phyloP scores from a whole-genome alignment of 2,797 vertebrate species.

The Pogonophryne albipinna region DNA sequence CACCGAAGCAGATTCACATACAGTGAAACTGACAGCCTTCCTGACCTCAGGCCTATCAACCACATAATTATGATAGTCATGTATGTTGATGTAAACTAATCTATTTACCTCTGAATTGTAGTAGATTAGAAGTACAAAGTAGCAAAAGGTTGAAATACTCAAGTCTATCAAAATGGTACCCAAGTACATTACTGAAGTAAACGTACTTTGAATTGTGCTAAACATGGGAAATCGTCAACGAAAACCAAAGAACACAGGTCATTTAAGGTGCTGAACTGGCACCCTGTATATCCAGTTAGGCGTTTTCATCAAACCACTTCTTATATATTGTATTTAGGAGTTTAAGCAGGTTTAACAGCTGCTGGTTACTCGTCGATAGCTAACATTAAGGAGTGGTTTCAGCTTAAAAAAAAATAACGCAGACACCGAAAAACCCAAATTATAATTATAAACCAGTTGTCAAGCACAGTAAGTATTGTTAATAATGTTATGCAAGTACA shows the following conservation, averaged over 20 bases:
- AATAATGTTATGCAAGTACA: neutral
- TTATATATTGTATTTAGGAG: neutral
- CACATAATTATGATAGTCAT: neutral
- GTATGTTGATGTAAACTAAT: neutral
- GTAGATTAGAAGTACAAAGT: no score
- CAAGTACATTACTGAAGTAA: no score
- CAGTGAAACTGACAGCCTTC: slow-evolving; percentile 29
- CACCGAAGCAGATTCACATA: neutral
- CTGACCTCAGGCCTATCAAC: slow-evolving; percentile 30
- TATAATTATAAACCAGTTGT: neutral
- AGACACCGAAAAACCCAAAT: neutral
- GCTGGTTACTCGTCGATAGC: slow-evolving; percentile 21
- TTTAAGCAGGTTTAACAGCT: neutral
- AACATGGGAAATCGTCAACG: neutral
- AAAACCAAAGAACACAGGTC: neutral
- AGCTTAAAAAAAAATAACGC: slow-evolving; percentile 32
- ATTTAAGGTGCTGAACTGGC: neutral
- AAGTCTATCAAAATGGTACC: no score
- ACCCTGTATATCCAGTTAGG: no score
- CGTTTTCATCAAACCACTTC: neutral
- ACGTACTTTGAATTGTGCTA: neutral
- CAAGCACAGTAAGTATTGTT: neutral
- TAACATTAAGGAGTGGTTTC: slow-evolving; percentile 56
- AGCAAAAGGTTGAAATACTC: no score
- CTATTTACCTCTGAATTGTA: neutral